Evolutionary conservation across 2,888 invertebrate species (phyloP).

Genomic region (Odontocerum albicorne): DNA sequence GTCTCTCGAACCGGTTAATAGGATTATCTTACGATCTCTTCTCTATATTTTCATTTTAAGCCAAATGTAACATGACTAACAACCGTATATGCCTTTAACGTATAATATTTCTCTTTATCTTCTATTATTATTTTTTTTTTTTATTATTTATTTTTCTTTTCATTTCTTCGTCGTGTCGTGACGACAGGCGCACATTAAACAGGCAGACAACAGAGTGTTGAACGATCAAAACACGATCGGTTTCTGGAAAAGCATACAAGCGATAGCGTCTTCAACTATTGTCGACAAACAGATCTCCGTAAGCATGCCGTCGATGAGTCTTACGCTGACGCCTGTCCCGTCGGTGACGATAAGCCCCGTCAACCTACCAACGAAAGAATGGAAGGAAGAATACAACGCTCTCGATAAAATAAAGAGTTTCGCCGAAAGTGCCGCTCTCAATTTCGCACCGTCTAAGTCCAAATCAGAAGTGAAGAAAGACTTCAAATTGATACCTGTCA

Average conservation of each 20-base stretch:
- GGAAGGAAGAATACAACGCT: constrained; percentile 54
- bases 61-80: too few species aligned
- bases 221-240: constrained; percentile 23
- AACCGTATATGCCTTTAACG: too few species aligned
- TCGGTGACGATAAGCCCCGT: constrained; percentile 47
- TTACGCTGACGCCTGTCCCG: constrained; percentile 53
- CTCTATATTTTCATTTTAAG: too few species aligned
- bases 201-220: constrained; percentile 9
- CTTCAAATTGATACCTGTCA: constrained; percentile 45
- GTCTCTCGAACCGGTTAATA: too few species aligned
- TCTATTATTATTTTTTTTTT: not conserved
- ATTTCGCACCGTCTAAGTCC: constrained; percentile 46
- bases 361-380: constrained; percentile 41
- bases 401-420: constrained; percentile 57
- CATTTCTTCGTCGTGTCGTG: not conserved
- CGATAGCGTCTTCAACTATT: constrained; percentile 22
- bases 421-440: constrained; percentile 55
- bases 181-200: constrained; percentile 20
- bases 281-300: constrained; percentile 18
- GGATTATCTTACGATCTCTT: too few species aligned
- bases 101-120: not conserved
- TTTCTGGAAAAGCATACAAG: constrained; percentile 31
- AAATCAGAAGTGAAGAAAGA: constrained; percentile 44
- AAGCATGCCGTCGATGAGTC: constrained; percentile 53
- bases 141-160: constrained; percentile 3